Conservation (phyloP, 2,888 invertebrate species). For the Trichogramma evanescens region DNA sequence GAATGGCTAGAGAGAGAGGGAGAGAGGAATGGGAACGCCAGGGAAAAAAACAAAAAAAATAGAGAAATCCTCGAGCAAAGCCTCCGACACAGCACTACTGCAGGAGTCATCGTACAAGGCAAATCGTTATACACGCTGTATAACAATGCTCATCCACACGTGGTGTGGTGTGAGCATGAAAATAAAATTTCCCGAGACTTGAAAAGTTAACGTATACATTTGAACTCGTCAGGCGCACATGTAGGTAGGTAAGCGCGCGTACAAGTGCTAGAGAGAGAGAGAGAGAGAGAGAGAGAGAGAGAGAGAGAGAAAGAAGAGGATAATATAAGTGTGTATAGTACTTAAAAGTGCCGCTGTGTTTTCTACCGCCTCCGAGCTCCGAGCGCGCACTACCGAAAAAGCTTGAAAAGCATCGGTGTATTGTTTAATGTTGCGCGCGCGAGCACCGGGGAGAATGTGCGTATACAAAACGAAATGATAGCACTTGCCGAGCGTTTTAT, state of each 20-base stretch:
- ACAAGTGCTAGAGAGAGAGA: not conserved
- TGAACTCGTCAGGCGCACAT: too few species aligned
- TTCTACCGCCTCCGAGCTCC: too few species aligned
- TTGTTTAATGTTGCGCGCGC: constrained; percentile 41
- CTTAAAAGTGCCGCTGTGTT: too few species aligned
- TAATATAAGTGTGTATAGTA: too few species aligned
- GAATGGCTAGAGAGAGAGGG: too few species aligned
- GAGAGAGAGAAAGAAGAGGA: not conserved
- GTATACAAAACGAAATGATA: not conserved
- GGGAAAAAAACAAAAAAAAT: not conserved
- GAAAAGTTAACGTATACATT: too few species aligned
- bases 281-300: not conserved
- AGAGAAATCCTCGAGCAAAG: not conserved
- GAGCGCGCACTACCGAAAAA: too few species aligned
- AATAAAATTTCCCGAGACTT: constrained; percentile 11
- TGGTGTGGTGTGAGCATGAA: not conserved
- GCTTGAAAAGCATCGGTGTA: too few species aligned
- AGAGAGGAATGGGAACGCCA: too few species aligned
- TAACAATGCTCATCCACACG: not conserved
- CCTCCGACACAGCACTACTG: not conserved
- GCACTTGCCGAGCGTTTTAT: constrained; percentile 24
- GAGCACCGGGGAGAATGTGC: constrained; percentile 24
- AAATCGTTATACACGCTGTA: not conserved
- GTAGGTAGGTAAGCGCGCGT: not conserved
- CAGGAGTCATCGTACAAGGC: not conserved